Evolutionary conservation across 2,888 invertebrate species (phyloP), one percentile per base, ranked within the genome.

Genomic region (Endomychus coccineus): DNA sequence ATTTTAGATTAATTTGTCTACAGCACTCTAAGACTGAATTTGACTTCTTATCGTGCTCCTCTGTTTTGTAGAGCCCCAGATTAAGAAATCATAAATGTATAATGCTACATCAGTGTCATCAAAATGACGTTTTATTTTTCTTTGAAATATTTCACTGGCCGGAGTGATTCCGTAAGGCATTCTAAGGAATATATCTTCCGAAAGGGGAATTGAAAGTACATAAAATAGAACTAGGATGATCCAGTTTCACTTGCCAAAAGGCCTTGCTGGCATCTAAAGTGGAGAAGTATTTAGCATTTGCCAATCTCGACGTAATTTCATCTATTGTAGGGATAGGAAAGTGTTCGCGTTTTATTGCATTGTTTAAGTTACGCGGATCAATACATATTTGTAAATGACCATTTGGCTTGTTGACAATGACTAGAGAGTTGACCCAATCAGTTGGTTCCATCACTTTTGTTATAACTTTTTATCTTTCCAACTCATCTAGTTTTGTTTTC

Each of bases 351-450:
- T 16, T 16, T 16, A 28, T 16, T 2, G 12, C 13, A n/a, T n/a
- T 16, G 6, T 12, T 28, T 28, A 9, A n/a, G 7, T 28, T 16
- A 17, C 3, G 10, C 5, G 28, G 28, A 16, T 28, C 28, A 10
- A 28, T 16, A 9, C 28, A 27, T n/a, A 27, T 27, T n/a, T 16
- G 14, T 16, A 27, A 16, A 14, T 27, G n/a, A 27, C 27, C 27
- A 27, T 27, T 27, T 14, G 27, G 27, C 16, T 27, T 27, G n/a
- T 14, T 7, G n/a, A 27, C 14, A 7, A 27, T 3, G n/a, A 27
- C 27, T n/a, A 27, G 15, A 3, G n/a, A n/a, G n/a, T n/a, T n/a
- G 4, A 29, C 30, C 30, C 30, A 30, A n/a, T 30, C 28, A 11
- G 28, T 28, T 28, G 28, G 16, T 28, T 16, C 28, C n/a, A 17